These are phyloP conservation scores for Sardina pilchardus DNA, from an alignment of 2,113 vertebrate species.

Conservation along the genomic window DNA sequence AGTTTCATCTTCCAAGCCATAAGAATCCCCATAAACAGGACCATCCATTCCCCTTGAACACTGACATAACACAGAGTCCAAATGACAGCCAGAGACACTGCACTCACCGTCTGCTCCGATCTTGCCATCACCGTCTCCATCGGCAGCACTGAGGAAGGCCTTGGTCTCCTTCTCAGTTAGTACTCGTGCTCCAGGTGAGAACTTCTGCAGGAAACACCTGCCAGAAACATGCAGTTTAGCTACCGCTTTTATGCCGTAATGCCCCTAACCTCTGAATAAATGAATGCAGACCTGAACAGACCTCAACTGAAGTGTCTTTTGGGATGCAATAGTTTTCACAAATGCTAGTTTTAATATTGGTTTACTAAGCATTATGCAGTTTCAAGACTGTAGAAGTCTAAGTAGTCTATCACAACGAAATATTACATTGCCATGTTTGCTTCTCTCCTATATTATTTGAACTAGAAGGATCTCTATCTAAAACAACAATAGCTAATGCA, in stretches of 20 bases:
- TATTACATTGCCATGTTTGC: not conserved
- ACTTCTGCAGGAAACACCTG: slow-evolving; percentile 95
- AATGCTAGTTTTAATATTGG: not conserved
- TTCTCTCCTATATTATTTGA: not conserved
- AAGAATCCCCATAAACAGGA: not conserved
- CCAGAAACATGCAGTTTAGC: not conserved
- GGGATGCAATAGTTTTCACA: not conserved
- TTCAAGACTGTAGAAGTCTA: not conserved
- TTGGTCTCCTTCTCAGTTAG: slow-evolving; percentile 87
- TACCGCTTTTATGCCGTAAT: not conserved
- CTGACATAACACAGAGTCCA: not conserved
- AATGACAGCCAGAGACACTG: too few relatives aligned
- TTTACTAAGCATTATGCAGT: not conserved
- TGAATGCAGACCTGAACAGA: not conserved
- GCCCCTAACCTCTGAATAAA: not conserved
- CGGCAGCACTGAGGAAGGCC: slow-evolving; percentile 80
- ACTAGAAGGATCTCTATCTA: not conserved
- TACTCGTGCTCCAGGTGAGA: slow-evolving; percentile 81
- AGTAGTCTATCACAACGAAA: too few relatives aligned
- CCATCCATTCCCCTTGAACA: not conserved
- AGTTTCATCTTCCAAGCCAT: not conserved
- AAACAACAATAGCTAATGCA: not conserved
- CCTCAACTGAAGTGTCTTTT: not conserved
- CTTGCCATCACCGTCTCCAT: slow-evolving; percentile 88
- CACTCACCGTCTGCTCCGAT: slow-evolving; percentile 87